Conservation (phyloP, 2,888 invertebrate genomes). For the Campoplex nolae region DNA sequence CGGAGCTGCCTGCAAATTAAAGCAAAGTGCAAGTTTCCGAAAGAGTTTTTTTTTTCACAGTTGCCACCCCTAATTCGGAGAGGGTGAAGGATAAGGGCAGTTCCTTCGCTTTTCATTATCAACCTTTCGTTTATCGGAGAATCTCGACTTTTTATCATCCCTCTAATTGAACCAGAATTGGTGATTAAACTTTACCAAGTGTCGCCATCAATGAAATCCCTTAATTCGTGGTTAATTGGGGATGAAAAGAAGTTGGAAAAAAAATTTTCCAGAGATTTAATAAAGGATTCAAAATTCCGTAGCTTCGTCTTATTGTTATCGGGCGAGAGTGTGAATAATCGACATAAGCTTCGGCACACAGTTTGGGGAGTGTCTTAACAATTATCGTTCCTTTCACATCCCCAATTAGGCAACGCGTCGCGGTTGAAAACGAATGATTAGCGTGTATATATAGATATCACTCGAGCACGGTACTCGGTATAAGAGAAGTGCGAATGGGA, state of each 20-base stretch:
- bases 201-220: neutral
- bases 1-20: neutral
- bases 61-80: neutral
- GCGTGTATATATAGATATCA: conserved; percentile 1
- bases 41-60: neutral
- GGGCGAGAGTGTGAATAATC: conserved; percentile 27
- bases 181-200: neutral
- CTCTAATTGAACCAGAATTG: neutral
- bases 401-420: conserved; percentile 43
- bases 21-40: neutral
- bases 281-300: neutral
- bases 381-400: conserved; percentile 49
- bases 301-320: conserved; percentile 3
- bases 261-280: neutral
- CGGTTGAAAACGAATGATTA: conserved; percentile 43
- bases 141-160: neutral
- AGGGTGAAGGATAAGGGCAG: neutral
- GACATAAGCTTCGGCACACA: neutral
- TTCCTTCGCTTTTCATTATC: neutral
- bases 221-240: neutral
- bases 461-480: neutral
- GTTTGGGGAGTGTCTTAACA: conserved; percentile 35
- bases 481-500: conserved; percentile 35
- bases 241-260: neutral
- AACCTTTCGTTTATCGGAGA: neutral